A percentile compares a stretch with the other conserved stretches of the same genome.
Conservation (phyloP, 1,140 invertebrate genomes). For the Idris sp. region DNA sequence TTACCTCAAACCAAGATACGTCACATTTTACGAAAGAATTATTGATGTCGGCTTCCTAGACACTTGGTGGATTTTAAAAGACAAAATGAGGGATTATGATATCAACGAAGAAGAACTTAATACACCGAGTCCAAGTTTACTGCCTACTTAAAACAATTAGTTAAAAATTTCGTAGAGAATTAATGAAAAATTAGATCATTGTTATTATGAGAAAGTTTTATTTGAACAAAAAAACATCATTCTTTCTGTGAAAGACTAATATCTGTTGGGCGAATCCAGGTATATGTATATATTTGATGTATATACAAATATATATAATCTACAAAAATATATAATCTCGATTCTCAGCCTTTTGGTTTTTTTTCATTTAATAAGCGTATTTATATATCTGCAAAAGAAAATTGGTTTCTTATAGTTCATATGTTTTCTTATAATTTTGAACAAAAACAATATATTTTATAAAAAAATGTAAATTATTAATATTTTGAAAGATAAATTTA, state of each 20-base stretch:
- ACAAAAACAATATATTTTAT: too few relatives aligned
- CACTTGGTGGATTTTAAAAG: conserved; percentile 84
- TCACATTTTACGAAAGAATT: conserved; percentile 82
- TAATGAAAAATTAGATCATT: neutral
- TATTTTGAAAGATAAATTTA: too few relatives aligned
- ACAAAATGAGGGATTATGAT: conserved; percentile 88
- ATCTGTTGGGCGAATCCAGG: conserved; percentile 58
- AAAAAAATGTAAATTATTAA: too few relatives aligned
- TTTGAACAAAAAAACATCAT: conserved; percentile 29
- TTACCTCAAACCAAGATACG: conserved; percentile 82
- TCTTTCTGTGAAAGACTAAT: conserved; percentile 45
- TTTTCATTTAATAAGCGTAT: conserved; percentile 2
- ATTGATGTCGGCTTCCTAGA: conserved; percentile 89
- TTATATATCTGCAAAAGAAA: conserved; percentile 21
- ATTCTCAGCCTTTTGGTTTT: conserved; percentile 37
- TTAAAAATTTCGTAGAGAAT: too few relatives aligned
- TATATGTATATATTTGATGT: conserved; percentile 48
- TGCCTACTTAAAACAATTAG: conserved; percentile 4
- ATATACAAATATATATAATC: conserved; percentile 9
- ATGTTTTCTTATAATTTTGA: too few relatives aligned
- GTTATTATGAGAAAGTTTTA: conserved; percentile 35
- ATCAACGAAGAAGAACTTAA: conserved; percentile 79
- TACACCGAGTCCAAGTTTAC: neutral
- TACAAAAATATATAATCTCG: conserved; percentile 43
- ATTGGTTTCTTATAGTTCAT: neutral